Conservation (phyloP, 1,140 invertebrate species). For the Vollenhovia emeryi region DNA sequence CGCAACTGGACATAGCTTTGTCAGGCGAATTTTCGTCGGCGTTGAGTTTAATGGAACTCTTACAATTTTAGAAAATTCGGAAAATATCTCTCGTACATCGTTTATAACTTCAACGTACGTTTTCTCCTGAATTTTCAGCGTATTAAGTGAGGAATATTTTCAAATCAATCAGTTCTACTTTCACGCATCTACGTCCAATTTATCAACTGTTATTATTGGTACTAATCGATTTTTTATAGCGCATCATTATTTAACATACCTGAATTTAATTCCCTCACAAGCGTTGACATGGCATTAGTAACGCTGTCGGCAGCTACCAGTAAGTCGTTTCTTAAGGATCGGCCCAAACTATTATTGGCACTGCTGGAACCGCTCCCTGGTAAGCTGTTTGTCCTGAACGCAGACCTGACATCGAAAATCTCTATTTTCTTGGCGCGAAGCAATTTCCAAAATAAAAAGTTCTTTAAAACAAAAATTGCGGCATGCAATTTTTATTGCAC, state of each 20-base stretch:
- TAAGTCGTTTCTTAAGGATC: slow-evolving; percentile 93
- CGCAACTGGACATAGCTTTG: slow-evolving; percentile 39
- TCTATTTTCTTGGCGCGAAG: slow-evolving; percentile 83
- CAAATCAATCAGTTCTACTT: neutral
- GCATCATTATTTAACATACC: slow-evolving; percentile 85
- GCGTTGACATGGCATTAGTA: slow-evolving; percentile 97
- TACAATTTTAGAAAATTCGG: neutral
- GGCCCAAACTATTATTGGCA: slow-evolving; percentile 86
- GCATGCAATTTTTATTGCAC: slow-evolving; percentile 64
- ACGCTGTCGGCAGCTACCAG: slow-evolving; percentile 97
- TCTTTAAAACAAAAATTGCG: slow-evolving; percentile 54
- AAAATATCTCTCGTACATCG: neutral
- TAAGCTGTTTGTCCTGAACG: slow-evolving; percentile 85
- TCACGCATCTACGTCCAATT: slow-evolving; percentile 24
- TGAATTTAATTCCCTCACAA: slow-evolving; percentile 97
- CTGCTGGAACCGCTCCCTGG: slow-evolving; percentile 83
- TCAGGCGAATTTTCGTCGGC: neutral
- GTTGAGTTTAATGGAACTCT: neutral
- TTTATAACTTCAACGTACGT: neutral
- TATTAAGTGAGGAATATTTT: neutral
- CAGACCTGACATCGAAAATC: slow-evolving; percentile 85
- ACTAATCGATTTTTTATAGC: slow-evolving; percentile 47
- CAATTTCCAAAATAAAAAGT: slow-evolving; percentile 77
- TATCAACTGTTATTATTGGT: slow-evolving; percentile 54
- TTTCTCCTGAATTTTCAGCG: neutral